These are phyloP conservation scores for Globia sparganii DNA, from an alignment of 2,888 invertebrate species.

Conservation along the genomic window DNA sequence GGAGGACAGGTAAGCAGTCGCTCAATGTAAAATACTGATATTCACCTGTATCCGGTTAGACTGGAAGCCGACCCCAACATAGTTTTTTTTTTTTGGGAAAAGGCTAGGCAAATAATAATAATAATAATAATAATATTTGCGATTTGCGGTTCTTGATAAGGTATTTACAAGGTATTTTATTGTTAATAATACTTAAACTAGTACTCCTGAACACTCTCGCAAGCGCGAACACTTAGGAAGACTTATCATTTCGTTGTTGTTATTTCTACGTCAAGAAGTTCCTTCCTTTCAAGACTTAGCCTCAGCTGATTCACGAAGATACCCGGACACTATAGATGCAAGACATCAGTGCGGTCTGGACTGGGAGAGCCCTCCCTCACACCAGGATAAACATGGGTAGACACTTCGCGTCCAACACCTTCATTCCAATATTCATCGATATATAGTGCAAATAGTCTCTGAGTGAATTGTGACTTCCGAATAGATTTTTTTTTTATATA, in stretches of 20 bases:
- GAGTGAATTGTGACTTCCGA: background rate
- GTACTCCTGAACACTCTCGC: background rate
- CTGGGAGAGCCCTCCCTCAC: background rate
- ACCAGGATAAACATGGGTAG: background rate
- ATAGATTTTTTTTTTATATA: too few species aligned
- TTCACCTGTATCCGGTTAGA: too few species aligned
- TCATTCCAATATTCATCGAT: background rate
- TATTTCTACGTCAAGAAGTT: background rate
- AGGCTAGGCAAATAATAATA: too few species aligned
- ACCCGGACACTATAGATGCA: background rate
- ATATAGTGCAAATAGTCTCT: background rate
- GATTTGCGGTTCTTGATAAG: too few species aligned
- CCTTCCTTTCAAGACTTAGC: background rate
- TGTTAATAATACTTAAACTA: background rate
- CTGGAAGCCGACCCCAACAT: too few species aligned
- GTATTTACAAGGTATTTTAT: background rate
- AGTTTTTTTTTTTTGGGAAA: too few species aligned
- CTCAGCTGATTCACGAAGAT: too few species aligned
- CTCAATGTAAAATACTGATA: too few species aligned
- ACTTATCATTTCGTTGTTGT: background rate
- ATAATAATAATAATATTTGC: too few species aligned
- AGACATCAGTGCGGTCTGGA: background rate
- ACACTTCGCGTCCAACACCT: background rate
- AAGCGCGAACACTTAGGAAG: background rate
- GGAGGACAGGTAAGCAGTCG: too few species aligned